Percentiles rank a stretch among this genome's conserved stretches.
Conservation (phyloP, 2,888 invertebrate genomes). For the Drosophila nr. fundita region DNA sequence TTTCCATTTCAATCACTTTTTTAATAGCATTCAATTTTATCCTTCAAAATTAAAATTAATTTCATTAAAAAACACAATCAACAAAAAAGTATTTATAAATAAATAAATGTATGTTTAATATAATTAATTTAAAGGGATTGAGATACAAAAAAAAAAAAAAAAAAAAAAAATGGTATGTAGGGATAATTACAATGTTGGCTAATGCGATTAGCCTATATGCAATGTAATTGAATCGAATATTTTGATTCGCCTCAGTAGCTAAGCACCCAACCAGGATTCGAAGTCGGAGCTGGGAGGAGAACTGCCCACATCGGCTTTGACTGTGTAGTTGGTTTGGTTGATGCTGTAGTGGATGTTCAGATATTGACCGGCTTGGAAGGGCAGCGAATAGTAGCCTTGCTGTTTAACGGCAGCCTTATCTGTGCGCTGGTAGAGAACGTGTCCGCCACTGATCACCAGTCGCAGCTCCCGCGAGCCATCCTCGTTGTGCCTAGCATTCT, state of each 20-base stretch:
- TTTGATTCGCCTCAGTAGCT: not conserved
- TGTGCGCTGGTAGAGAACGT: constrained; percentile 69
- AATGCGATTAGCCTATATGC: not conserved
- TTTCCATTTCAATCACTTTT: not conserved
- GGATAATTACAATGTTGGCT: not conserved
- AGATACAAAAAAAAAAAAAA: not conserved
- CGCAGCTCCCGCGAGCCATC: constrained; percentile 73
- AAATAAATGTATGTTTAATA: not conserved
- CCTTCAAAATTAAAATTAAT: not conserved
- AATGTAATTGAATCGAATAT: not conserved
- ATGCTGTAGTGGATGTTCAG: constrained; percentile 73
- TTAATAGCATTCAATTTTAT: not conserved
- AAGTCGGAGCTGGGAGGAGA: constrained; percentile 62
- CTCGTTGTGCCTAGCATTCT: constrained; percentile 60
- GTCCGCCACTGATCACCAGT: constrained; percentile 68
- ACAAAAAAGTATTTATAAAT: not conserved
- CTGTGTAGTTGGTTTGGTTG: constrained; percentile 74
- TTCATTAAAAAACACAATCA: not conserved
- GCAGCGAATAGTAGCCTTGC: constrained; percentile 62
- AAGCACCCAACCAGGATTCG: constrained; percentile 19
- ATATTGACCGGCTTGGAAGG: constrained; percentile 59
- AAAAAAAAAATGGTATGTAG: not conserved
- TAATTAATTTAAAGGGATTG: not conserved
- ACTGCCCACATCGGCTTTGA: constrained; percentile 73
- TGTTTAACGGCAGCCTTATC: constrained; percentile 46